Percentiles rank a stretch among this genome's conserved stretches.
These are phyloP conservation scores for Zaprionus davidi DNA, from an alignment of 1,140 invertebrate species.

Conservation along the genomic window DNA sequence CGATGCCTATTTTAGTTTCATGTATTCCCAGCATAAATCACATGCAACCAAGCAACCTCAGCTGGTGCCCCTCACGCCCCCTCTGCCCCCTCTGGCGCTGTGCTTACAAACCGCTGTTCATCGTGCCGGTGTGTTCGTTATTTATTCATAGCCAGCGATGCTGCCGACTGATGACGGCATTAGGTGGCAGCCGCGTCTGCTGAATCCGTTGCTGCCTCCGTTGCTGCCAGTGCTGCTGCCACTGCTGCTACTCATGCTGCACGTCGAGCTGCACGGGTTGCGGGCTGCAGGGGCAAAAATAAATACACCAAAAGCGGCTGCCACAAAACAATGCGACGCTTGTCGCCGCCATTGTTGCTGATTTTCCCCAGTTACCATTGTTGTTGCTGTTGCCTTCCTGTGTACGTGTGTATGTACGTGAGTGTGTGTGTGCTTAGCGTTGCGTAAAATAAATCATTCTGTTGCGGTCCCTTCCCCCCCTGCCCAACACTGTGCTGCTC, in stretches of 20 bases:
- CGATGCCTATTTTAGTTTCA: slow-evolving; percentile 68
- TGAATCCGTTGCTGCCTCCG: slow-evolving; percentile 26
- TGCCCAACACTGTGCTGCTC: neutral
- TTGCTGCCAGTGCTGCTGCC: slow-evolving; percentile 27
- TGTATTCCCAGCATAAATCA: slow-evolving; percentile 75
- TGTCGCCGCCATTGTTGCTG: slow-evolving; percentile 49
- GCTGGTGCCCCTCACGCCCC: slow-evolving; percentile 13
- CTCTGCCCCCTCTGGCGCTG: neutral
- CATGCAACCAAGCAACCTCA: slow-evolving; percentile 40
- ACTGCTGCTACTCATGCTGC: slow-evolving; percentile 57
- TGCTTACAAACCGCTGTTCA: slow-evolving; percentile 7
- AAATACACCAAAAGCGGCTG: slow-evolving; percentile 57
- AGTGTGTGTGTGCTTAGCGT: slow-evolving; percentile 69
- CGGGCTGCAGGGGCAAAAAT: slow-evolving; percentile 63
- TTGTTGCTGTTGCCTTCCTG: neutral
- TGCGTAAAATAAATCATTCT: slow-evolving; percentile 81
- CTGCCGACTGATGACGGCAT: slow-evolving; percentile 51
- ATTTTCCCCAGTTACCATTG: slow-evolving; percentile 9
- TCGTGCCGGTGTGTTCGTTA: slow-evolving; percentile 56
- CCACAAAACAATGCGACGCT: slow-evolving; percentile 73
- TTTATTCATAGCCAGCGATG: slow-evolving; percentile 74
- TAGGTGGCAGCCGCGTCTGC: slow-evolving; percentile 31
- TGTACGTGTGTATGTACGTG: slow-evolving; percentile 2
- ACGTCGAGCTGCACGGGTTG: slow-evolving; percentile 27
- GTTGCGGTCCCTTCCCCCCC: slow-evolving; percentile 36